Conservation (phyloP, 2,797 vertebrate species). For the Eutrigla gurnardus region DNA sequence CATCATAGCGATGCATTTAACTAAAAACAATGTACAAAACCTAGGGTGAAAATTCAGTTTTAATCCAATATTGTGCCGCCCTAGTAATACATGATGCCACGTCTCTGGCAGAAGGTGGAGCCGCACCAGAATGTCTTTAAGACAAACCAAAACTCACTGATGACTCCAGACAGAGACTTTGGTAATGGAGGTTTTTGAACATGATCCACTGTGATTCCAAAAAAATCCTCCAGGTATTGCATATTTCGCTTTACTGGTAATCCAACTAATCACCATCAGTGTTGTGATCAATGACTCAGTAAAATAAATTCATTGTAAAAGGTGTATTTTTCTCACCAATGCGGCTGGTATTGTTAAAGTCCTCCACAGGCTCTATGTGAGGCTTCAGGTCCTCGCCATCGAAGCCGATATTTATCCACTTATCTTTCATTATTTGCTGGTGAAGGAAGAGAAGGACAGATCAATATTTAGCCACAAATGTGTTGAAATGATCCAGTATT, state of each 20-base stretch:
- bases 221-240: neutral
- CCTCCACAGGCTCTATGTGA: constrained; percentile 88
- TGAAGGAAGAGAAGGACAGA: neutral
- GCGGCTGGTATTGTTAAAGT: constrained; percentile 87
- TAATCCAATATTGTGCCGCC: too few species aligned
- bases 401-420: constrained; percentile 93
- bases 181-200: too few species aligned
- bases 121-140: too few species aligned
- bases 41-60: too few species aligned
- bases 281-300: neutral
- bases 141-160: too few species aligned
- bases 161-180: too few species aligned
- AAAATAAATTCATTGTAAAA: neutral
- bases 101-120: too few species aligned
- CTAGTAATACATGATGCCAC: too few species aligned
- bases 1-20: too few species aligned
- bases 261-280: neutral
- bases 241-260: constrained; percentile 1
- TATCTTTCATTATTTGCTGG: constrained; percentile 98
- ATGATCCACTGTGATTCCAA: too few species aligned
- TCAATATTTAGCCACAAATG: neutral
- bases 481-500: neutral
- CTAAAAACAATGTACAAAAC: too few species aligned
- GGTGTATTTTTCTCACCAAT: constrained; percentile 73
- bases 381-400: constrained; percentile 91